Evolutionary conservation across 37 sponge, comb jelly and placozoan genomes (phyloP).

Genomic region (Diacarnus erythraeanus): DNA sequence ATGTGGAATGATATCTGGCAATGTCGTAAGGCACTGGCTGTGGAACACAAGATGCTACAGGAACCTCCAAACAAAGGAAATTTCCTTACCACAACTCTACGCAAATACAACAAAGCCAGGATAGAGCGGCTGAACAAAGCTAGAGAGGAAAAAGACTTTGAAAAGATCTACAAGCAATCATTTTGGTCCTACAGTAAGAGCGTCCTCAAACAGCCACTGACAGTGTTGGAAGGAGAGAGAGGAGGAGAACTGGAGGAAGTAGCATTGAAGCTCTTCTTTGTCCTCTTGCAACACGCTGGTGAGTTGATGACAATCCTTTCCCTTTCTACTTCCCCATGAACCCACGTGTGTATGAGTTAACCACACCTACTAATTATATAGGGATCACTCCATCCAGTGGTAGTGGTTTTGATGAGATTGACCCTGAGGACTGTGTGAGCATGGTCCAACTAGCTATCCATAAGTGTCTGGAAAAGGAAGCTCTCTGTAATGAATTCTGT

Average conservation of each 20-base stretch:
- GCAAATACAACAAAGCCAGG: slow-evolving; percentile 75
- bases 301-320: not conserved
- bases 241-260: slow-evolving; percentile 78
- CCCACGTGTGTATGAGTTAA: slow-evolving; percentile 2
- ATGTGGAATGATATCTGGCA: slow-evolving; percentile 77
- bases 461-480: slow-evolving; percentile 93
- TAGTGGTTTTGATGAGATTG: slow-evolving; percentile 62
- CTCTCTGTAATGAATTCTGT: slow-evolving; percentile 94
- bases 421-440: slow-evolving; percentile 68
- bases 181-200: slow-evolving; percentile 96
- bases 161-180: slow-evolving; percentile 90
- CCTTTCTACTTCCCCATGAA: too few species aligned
- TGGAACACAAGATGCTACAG: slow-evolving; percentile 86
- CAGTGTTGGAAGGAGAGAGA: slow-evolving; percentile 71
- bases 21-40: slow-evolving; percentile 74
- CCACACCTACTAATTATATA: slow-evolving; percentile 4
- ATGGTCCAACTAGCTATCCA: slow-evolving; percentile 84
- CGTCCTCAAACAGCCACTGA: slow-evolving; percentile 78
- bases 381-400: slow-evolving; percentile 73
- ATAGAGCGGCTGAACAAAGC: slow-evolving; percentile 66
- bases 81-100: slow-evolving; percentile 91
- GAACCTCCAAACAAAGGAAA: slow-evolving; percentile 78
- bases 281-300: slow-evolving; percentile 82
- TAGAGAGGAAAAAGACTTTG: slow-evolving; percentile 80
- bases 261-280: slow-evolving; percentile 83